phyloP scores from a whole-genome alignment of 2,797 vertebrate species.

The Micromesistius poutassou region DNA sequence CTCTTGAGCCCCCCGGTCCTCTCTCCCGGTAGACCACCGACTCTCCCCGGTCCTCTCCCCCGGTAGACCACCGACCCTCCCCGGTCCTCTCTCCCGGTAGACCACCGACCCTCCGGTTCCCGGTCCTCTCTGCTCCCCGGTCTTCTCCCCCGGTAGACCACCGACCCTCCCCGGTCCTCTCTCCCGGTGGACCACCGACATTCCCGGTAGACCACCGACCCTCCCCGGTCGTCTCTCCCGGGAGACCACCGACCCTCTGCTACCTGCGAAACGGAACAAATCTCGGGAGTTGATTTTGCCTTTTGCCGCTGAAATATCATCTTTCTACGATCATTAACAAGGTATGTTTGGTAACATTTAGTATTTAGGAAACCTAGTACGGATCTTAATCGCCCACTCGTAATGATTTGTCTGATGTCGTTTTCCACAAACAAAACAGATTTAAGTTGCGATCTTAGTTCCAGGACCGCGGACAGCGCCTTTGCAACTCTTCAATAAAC shows the following conservation, averaged over 20 bases:
- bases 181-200: constrained; percentile 20
- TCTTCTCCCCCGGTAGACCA: too few relatives aligned
- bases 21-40: constrained; percentile 22
- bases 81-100: constrained; percentile 25
- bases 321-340: too few relatives aligned
- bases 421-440: not conserved
- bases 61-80: too few relatives aligned
- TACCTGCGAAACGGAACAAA: constrained; percentile 46
- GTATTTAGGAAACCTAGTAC: not conserved
- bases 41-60: too few relatives aligned
- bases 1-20: not conserved
- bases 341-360: not conserved
- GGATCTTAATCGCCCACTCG: not conserved
- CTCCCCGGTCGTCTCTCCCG: constrained; percentile 16
- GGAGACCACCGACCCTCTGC: not conserved
- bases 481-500: not conserved
- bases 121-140: too few relatives aligned
- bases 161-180: not conserved
- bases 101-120: too few relatives aligned
- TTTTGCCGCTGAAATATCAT: too few relatives aligned
- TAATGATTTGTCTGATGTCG: not conserved
- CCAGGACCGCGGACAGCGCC: constrained; percentile 68
- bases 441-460: constrained; percentile 16
- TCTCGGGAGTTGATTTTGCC: constrained; percentile 20
- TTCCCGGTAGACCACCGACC: too few relatives aligned